Percentiles rank a stretch among this genome's conserved stretches.
Conservation (phyloP, 1,140 invertebrate species). For the Stratiolaelaps scimitus region DNA sequence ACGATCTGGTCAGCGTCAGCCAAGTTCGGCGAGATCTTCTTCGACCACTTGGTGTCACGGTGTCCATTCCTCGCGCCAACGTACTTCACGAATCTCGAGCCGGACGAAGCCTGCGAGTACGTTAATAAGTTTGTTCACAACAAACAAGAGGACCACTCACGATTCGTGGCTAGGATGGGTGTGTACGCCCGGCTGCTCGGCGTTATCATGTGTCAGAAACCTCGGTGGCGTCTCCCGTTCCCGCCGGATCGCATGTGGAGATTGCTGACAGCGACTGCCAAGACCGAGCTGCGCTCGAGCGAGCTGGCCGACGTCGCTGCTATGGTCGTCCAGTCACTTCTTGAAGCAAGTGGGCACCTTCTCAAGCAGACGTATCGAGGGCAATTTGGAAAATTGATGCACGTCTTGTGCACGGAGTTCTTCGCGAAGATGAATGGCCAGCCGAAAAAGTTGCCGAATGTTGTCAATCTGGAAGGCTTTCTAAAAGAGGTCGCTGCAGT, state of each 20-base stretch:
- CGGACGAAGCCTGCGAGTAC: background rate
- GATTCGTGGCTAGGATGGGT: background rate
- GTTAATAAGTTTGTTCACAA: background rate
- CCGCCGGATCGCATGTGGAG: slow-evolving; percentile 7
- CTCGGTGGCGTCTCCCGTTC: slow-evolving; percentile 14
- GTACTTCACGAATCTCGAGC: background rate
- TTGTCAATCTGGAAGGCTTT: slow-evolving; percentile 10
- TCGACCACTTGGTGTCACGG: background rate
- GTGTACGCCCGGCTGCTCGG: background rate
- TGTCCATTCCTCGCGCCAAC: slow-evolving; percentile 8
- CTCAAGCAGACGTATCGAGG: background rate
- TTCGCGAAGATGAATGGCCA: background rate
- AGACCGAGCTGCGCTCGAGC: background rate
- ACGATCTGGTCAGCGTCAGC: slow-evolving; percentile 3
- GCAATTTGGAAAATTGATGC: slow-evolving; percentile 7
- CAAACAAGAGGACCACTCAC: background rate
- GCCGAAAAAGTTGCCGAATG: background rate
- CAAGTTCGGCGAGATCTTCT: slow-evolving; percentile 20
- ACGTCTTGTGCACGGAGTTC: slow-evolving; percentile 3
- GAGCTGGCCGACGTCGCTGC: slow-evolving; percentile 11
- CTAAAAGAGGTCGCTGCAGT: slow-evolving; percentile 2
- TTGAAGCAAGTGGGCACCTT: background rate
- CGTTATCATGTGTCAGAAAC: background rate
- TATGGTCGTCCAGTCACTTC: slow-evolving; percentile 19
- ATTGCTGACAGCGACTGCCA: background rate